Evolutionary conservation across 2,113 vertebrate species (phyloP), one percentile per base, ranked within the genome.

Genomic region (Marmota monax): DNA sequence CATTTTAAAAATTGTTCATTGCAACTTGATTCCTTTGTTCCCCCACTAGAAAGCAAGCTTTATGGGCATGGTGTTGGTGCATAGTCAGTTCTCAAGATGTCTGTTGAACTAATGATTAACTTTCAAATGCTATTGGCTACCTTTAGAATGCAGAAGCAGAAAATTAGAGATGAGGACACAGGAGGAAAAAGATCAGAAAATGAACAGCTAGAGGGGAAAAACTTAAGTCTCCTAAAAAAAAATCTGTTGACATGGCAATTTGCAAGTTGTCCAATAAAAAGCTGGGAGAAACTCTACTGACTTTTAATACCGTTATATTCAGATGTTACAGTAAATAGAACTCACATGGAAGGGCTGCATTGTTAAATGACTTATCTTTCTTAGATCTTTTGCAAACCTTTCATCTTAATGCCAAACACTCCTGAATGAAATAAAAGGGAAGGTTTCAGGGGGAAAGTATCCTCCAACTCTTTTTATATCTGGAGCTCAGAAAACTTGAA

Each of bases 221-320:
- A 56, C 48, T 85, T 51, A 88, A 87, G 73, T 95, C 80, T 73
- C 39, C 53, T 80, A 32, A 34, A 92, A 42, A 67, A 67, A 86
- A 96, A 91, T 93, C 51, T 96, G 92, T 97, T 93, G 94, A 97
- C 83, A 42, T 37, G 65, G 96, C 95, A 92, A 34, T 94, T 96
- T 92, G 29, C 84, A 94, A 94, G 90, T 90, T 94, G 84, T 94
- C 53, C 37, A n/a, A 4, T 51, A 96, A 96, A 95, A 51, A 92
- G 72, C 85, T 90, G 29, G 27, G 73, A 69, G 88, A 82, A 88
- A 95, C 80, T 90, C 37, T 53, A 4, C 56, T 88, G 48, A 79
- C 53, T 82, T 77, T 51, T 53, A 95, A 42, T 61, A 29, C 20
- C 77, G 58, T 23, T 53, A 32, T 12, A 39, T 45, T 92, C 58